A percentile compares a stretch with the other conserved stretches of the same genome.
Conservation (phyloP, 2,888 invertebrate genomes). For the Dryadula phaetusa region DNA sequence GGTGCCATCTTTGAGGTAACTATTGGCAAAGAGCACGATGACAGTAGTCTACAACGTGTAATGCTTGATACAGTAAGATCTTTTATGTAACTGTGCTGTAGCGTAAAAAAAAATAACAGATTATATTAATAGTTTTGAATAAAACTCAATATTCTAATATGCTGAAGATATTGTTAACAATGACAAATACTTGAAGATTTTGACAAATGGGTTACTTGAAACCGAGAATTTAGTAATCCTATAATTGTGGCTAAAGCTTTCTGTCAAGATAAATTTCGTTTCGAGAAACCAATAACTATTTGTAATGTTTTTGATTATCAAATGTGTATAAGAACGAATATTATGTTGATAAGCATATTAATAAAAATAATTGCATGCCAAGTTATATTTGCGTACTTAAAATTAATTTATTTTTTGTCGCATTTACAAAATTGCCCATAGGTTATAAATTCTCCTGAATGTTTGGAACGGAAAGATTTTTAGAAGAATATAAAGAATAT, state of each 20-base stretch:
- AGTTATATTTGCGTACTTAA: no score
- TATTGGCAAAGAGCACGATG: constrained; percentile 48
- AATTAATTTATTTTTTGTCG: no score
- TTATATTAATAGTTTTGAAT: no score
- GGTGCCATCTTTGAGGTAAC: constrained; percentile 47
- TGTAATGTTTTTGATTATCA: constrained; percentile 58
- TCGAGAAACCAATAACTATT: constrained; percentile 53
- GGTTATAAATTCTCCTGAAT: constrained; percentile 52
- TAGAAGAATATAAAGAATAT: constrained; percentile 62
- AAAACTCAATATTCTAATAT: constrained; percentile 56
- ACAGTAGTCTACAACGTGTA: constrained; percentile 51
- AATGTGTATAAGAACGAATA: constrained; percentile 58
- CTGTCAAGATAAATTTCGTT: constrained; percentile 54
- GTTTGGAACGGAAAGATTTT: constrained; percentile 57
- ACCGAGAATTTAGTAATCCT: constrained; percentile 56
- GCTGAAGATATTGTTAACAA: constrained; percentile 49
- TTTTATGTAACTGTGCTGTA: neutral
- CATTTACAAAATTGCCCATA: constrained; percentile 66
- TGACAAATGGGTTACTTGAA: constrained; percentile 63
- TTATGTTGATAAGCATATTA: constrained; percentile 54
- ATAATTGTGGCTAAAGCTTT: constrained; percentile 56
- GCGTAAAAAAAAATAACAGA: no score
- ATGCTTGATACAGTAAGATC: constrained; percentile 46
- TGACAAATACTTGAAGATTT: constrained; percentile 62
- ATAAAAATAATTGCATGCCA: neutral